Evolutionary conservation across 2,888 invertebrate genomes (phyloP).

Genomic region (Lasioglossum zephyrum): DNA sequence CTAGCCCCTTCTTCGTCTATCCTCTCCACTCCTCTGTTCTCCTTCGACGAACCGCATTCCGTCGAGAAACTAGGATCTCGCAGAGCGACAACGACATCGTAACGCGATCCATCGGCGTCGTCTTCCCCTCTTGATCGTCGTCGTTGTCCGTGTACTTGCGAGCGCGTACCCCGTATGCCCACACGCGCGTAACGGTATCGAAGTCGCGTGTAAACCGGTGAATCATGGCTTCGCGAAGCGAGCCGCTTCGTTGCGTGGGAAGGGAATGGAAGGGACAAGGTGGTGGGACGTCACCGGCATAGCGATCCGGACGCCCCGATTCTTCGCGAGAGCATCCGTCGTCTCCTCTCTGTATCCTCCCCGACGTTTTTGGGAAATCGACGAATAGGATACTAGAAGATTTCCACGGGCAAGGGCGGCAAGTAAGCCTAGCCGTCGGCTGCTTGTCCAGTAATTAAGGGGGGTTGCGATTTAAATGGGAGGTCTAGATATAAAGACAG

Average conservation of each 20-base stretch:
- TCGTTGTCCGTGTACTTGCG: slow-evolving; percentile 8
- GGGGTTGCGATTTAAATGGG: too few relatives aligned
- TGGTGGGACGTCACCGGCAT: background rate
- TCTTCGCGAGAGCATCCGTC: background rate
- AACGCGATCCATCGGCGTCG: slow-evolving; percentile 30
- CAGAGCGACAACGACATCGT: slow-evolving; percentile 35
- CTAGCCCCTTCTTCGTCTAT: slow-evolving; percentile 11
- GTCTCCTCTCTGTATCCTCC: slow-evolving; percentile 3
- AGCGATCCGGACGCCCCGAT: too few relatives aligned
- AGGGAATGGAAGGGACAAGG: slow-evolving; percentile 47
- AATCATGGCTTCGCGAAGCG: slow-evolving; percentile 72
- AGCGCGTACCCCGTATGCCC: slow-evolving; percentile 51
- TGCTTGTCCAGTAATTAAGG: too few relatives aligned
- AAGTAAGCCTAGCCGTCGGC: too few relatives aligned
- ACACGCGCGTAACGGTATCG: slow-evolving; percentile 76
- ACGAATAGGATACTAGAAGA: background rate
- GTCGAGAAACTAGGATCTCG: slow-evolving; percentile 69
- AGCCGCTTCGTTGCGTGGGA: slow-evolving; percentile 66
- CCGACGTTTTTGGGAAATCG: slow-evolving; percentile 14
- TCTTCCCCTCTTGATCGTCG: slow-evolving; percentile 5
- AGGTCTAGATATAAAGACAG: too few relatives aligned
- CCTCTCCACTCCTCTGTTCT: background rate
- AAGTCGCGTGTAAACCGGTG: slow-evolving; percentile 76
- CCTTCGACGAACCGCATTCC: slow-evolving; percentile 64
- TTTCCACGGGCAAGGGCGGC: too few relatives aligned